These are phyloP conservation scores for Fukomys damarensis DNA, from an alignment of 2,113 vertebrate genomes.

Conservation along the genomic window DNA sequence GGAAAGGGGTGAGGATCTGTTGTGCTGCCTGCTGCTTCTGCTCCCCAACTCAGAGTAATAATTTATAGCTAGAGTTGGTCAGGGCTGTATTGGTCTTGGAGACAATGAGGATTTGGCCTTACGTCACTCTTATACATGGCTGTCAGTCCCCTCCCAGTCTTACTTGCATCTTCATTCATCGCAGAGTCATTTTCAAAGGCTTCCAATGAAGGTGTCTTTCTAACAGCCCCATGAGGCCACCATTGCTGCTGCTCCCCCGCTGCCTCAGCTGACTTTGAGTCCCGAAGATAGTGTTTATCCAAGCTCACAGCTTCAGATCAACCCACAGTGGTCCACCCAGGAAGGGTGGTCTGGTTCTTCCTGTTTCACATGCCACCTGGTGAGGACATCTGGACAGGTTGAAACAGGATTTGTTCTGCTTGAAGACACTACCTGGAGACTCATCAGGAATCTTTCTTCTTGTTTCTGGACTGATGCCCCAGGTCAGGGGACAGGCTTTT, in stretches of 20 bases:
- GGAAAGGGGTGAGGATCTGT: neutral
- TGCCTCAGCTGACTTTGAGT: neutral
- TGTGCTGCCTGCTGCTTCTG: neutral
- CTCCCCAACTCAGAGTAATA: neutral
- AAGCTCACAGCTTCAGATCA: neutral
- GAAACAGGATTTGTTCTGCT: neutral
- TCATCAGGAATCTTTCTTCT: neutral
- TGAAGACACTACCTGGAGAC: neutral
- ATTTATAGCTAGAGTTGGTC: neutral
- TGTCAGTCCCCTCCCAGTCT: neutral
- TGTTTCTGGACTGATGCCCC: neutral
- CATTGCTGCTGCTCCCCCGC: neutral
- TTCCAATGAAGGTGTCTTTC: neutral
- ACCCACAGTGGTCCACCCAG: neutral
- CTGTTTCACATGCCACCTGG: neutral
- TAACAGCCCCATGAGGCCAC: no score
- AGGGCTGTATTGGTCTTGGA: neutral
- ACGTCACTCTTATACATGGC: neutral
- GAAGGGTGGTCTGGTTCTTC: slow-evolving; percentile 42
- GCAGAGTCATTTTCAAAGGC: neutral
- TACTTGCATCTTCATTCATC: neutral
- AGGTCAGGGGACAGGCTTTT: neutral
- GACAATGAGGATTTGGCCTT: neutral
- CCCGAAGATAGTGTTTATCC: neutral
- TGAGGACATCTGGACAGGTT: slow-evolving; percentile 41